phyloP scores from a whole-genome alignment of 1,140 invertebrate genomes.

The Agrypnia vestita region DNA sequence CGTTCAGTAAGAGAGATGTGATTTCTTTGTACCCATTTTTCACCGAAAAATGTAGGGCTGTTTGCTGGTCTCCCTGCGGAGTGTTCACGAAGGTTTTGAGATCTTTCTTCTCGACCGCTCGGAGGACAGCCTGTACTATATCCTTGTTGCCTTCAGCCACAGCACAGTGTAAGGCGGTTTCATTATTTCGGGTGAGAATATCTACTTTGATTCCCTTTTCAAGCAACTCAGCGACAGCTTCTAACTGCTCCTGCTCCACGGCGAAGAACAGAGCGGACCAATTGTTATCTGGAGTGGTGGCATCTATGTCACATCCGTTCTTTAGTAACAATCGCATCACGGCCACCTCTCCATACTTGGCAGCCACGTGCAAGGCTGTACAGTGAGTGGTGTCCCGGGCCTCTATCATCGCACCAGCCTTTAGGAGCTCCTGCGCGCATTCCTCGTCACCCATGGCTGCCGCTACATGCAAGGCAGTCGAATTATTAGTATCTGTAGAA shows the following conservation, averaged over 20 bases:
- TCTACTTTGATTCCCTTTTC: conserved; percentile 7
- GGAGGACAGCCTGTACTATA: background rate
- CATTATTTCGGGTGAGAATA: background rate
- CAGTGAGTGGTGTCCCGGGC: background rate
- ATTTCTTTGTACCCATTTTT: conserved; percentile 5
- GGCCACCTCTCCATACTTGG: background rate
- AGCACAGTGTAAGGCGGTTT: background rate
- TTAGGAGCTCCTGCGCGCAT: background rate
- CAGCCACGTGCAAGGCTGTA: background rate
- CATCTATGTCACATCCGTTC: background rate
- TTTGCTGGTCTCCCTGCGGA: background rate
- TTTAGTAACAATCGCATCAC: background rate
- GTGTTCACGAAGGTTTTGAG: background rate
- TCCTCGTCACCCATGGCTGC: background rate
- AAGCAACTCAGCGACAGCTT: background rate
- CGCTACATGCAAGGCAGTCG: background rate
- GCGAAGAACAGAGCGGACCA: conserved; percentile 3
- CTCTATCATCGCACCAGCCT: background rate
- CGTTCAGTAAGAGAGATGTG: background rate
- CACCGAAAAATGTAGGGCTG: background rate
- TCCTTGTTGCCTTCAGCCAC: background rate
- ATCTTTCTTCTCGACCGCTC: background rate
- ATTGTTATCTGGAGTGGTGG: background rate
- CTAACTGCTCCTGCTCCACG: background rate
- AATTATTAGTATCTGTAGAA: background rate